Base-by-base conservation (phyloP, 2,797 vertebrate genomes). In the Clamator glandarius region DNA sequence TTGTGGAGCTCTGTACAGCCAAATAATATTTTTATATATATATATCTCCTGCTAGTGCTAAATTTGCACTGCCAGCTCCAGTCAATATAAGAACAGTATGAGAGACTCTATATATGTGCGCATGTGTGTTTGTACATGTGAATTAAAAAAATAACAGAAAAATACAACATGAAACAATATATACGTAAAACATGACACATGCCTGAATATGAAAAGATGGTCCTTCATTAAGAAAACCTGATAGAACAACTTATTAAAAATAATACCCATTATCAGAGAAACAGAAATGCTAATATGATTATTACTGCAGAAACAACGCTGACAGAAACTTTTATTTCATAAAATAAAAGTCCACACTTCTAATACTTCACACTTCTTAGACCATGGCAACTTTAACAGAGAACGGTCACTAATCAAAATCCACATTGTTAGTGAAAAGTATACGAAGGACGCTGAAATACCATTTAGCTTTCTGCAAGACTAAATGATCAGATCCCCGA, bases 171-270 rank as follows among this genome's bases (percentile, higher is more conserved):
- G 39, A 58, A 79, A 44, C 70, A 23, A 67, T 15, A 25, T 5
- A 42, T 10, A 61, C 16, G 15, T 2, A 72, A 21, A 68, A 72
- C 4, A 29, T 16, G 42, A 66, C 24, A 50, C 2, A 31, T 20
- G 29, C 42, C 9, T 46, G 18, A 74, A 50, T 29, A 75, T 0
- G 1, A 68, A 92, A 78, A 77, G 8, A 48, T 17, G 15, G 8
- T 31, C 10, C 23, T 76, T n/a, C 42, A 55, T 1, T 2, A 35
- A 59, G 50, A 61, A 26, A 26, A 1, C 11, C 12, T 11, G 1
- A 28, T 24, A 46, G n/a, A 74, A 48, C 5, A 0, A 41, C 21
- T 52, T 64, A 25, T 16, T 51, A 66, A 54, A 85, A 68, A 41
- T 41, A 67, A 4, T 19, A 59, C 2, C 16, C 4, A 24, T 39